Evolutionary conservation across 2,888 invertebrate species (phyloP).

Genomic region (Watsonalla binaria): DNA sequence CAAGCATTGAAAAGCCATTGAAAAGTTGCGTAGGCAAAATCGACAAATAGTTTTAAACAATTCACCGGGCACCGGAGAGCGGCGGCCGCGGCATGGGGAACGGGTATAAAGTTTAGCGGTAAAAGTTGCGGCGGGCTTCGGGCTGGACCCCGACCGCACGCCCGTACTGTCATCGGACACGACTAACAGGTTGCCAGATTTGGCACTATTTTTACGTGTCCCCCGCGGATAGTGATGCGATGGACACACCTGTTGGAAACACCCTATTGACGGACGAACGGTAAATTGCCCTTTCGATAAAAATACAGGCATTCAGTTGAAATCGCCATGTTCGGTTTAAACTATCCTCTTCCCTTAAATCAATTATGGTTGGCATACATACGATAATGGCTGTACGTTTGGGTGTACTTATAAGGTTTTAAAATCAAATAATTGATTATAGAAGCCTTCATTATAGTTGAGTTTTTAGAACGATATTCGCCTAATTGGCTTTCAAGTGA

Average conservation of each 20-base stretch:
- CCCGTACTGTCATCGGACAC: constrained; percentile 32
- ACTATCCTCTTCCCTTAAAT: too few relatives aligned
- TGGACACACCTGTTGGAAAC: constrained; percentile 64
- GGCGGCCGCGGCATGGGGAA: constrained; percentile 3
- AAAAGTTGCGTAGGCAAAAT: constrained; percentile 13
- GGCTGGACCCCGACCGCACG: constrained; percentile 21
- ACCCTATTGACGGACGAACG: constrained; percentile 3
- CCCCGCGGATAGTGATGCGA: constrained; percentile 60
- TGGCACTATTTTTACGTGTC: constrained; percentile 73
- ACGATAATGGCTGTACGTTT: too few relatives aligned
- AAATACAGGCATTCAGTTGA: neutral
- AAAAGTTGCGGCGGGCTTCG: constrained; percentile 40
- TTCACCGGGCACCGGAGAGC: constrained; percentile 21
- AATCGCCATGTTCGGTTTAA: neutral
- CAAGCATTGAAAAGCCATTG: neutral
- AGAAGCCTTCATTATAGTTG: too few relatives aligned
- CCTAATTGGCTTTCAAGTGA: too few relatives aligned
- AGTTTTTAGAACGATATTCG: too few relatives aligned
- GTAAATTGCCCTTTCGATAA: neutral
- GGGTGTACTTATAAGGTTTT: too few relatives aligned
- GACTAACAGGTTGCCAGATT: constrained; percentile 73
- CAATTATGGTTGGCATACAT: too few relatives aligned
- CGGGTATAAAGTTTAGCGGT: constrained; percentile 39
- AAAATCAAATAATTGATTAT: too few relatives aligned
- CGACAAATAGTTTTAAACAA: constrained; percentile 36